Evolutionary conservation across 2,797 vertebrate genomes (phyloP), one percentile per base, ranked within the genome.

Genomic region (Enteromius mattozi): DNA sequence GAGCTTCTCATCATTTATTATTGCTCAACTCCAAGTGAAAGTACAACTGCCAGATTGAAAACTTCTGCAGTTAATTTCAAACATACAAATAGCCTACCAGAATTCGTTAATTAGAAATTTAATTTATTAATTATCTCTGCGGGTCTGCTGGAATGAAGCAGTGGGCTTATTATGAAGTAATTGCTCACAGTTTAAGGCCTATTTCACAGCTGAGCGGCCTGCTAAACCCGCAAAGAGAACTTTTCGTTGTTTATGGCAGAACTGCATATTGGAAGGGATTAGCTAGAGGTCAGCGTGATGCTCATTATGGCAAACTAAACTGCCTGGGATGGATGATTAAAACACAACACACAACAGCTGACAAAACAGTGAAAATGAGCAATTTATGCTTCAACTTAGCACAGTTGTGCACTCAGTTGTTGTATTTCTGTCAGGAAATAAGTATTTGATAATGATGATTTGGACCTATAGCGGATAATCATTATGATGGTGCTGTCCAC

Each of bases 191-290:
- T 94, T 92, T 93, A 87, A 92, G 92, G 91, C 93, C 91, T 92
- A 94, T 95, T 95, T 95, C 91, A 94, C 94, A 94, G 94, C 82
- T 91, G 91, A 94, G 91, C 87, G 91, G 83, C 71, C 90, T 19
- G 86, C 88, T 90, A 92, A 93, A 91, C 90, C 90, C 87, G 82
- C 87, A 86, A 86, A 89, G 81, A 84, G 75, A 76, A 71, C 42
- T 82, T 61, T 87, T 51, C 54, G 61, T 70, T 89, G 88, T 92
- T 93, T 90, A 88, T 89, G 86, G 85, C 86, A 79, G 68, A 4
- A 47, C 85, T 80, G 80, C 78, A 85, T 89, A 77, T 78, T 72
- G 85, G 83, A 65, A 80, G 77, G 88, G 86, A 91, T 76, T 86
- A 76, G 86, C 61, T 75, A 13, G 79, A 74, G 75, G 49, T 85